phyloP scores from a whole-genome alignment of 2,888 invertebrate genomes.

The Antheraea assamensis region DNA sequence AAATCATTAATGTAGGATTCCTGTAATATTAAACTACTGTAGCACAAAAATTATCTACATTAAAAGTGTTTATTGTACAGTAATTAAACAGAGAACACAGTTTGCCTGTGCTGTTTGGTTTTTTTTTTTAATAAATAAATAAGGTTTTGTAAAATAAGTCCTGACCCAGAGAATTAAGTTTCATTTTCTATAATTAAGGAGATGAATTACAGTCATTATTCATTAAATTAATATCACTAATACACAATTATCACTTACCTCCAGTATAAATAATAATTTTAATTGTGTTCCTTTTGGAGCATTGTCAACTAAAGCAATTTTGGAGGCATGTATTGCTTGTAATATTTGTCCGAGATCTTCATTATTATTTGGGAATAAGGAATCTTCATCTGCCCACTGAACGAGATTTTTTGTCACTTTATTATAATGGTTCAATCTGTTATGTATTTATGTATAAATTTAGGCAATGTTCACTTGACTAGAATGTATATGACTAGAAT shows the following conservation, averaged over 20 bases:
- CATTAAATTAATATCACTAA: not conserved
- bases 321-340: conserved; percentile 84
- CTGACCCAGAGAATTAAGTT: not conserved
- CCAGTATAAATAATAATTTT: conserved; percentile 90
- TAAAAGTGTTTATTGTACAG: too few relatives aligned
- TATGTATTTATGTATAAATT: not conserved
- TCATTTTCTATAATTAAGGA: not conserved
- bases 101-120: too few relatives aligned
- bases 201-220: not conserved
- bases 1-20: too few relatives aligned
- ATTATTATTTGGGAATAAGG: conserved; percentile 74
- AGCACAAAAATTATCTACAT: too few relatives aligned
- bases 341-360: conserved; percentile 84
- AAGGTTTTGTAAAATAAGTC: too few relatives aligned
- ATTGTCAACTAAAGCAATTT: conserved; percentile 88
- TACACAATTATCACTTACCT: conserved; percentile 69
- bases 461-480: not conserved
- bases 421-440: not conserved
- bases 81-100: too few relatives aligned
- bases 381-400: conserved; percentile 71
- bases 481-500: not conserved
- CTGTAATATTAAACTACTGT: too few relatives aligned
- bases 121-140: too few relatives aligned
- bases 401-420: conserved; percentile 30
- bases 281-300: conserved; percentile 94